Evolutionary conservation across 2,888 invertebrate species (phyloP), one percentile per base, ranked within the genome.

Genomic region (Brenthis ino): DNA sequence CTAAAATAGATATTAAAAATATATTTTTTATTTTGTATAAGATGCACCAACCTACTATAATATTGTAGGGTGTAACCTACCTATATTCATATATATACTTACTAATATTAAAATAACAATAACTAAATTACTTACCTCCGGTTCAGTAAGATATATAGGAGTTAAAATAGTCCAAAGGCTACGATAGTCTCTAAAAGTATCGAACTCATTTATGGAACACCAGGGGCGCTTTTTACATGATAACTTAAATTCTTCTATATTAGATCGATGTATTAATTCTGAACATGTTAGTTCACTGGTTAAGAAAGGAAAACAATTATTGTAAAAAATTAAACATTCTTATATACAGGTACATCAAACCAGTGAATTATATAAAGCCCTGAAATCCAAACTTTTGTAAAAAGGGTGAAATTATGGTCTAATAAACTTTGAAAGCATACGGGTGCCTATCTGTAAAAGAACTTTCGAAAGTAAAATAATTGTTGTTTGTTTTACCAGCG

Each of bases 151-250:
- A 72, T 86, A 81, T 5, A 92, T 70, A 2, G 93, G 92, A 13
- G 79, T 85, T n/a, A 91, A 79, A 54, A 92, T 76, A 2, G 91
- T 87, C 12, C 88, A 72, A 28, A 91, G 76, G 24, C 79, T 85
- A 6, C 92, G 82, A 63, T 87, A 76, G 68, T 91, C 91, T 4
- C 88, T 88, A 68, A 92, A 91, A 0, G 88, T 86, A 64, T 91
- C 85, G 72, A 88, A 85, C n/a, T 85, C 75, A 64, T 82, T 86
- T 51, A 88, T 84, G 5, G 86, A 85, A 70, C 89, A 91, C 92
- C 92, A 93, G 0, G 89, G 88, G 67, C 85, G 84, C 85, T 85
- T 87, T 6, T 83, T 84, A 74, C 89, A 91, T 2, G 75, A 73
- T 4, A 73, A 72, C 68, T 85, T 83, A 71, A 88, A 91, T 54